phyloP scores from a whole-genome alignment of 2,888 invertebrate species.

The Hirtodrosophila confusa region DNA sequence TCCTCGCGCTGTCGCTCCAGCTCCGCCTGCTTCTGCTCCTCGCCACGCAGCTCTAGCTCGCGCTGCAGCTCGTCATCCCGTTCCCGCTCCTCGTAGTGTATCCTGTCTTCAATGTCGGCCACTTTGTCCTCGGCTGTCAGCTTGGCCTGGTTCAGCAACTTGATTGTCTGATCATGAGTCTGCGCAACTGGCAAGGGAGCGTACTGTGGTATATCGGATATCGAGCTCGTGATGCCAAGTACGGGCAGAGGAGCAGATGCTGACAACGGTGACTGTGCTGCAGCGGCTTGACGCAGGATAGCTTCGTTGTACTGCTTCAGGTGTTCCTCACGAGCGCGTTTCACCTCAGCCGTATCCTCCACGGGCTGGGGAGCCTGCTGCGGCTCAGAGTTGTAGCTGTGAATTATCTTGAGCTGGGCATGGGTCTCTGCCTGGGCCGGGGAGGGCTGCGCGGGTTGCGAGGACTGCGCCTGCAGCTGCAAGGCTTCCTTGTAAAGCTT shows the following conservation, averaged over 20 bases:
- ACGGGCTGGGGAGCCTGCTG: slow-evolving; percentile 37
- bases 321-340: slow-evolving; percentile 69
- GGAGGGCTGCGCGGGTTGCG: slow-evolving; percentile 11
- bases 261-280: slow-evolving; percentile 14
- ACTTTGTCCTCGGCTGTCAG: slow-evolving; percentile 54
- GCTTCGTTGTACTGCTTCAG: slow-evolving; percentile 60
- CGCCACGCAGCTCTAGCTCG: slow-evolving; percentile 60
- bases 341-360: slow-evolving; percentile 72
- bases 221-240: slow-evolving; percentile 26
- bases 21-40: slow-evolving; percentile 63
- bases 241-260: slow-evolving; percentile 16
- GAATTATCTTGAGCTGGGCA: not conserved
- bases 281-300: slow-evolving; percentile 41
- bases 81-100: slow-evolving; percentile 52
- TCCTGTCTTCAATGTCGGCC: slow-evolving; percentile 56
- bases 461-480: slow-evolving; percentile 22
- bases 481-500: slow-evolving; percentile 65
- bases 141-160: slow-evolving; percentile 46
- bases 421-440: slow-evolving; percentile 7
- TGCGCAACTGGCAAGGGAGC: slow-evolving; percentile 15
- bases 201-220: slow-evolving; percentile 21
- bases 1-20: slow-evolving; percentile 64
- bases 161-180: slow-evolving; percentile 27
- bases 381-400: slow-evolving; percentile 1
- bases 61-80: slow-evolving; percentile 43